A percentile compares a stretch with the other conserved stretches of the same genome.
phyloP scores from a whole-genome alignment of 2,888 invertebrate species.

The Minunthozetes semirufus region DNA sequence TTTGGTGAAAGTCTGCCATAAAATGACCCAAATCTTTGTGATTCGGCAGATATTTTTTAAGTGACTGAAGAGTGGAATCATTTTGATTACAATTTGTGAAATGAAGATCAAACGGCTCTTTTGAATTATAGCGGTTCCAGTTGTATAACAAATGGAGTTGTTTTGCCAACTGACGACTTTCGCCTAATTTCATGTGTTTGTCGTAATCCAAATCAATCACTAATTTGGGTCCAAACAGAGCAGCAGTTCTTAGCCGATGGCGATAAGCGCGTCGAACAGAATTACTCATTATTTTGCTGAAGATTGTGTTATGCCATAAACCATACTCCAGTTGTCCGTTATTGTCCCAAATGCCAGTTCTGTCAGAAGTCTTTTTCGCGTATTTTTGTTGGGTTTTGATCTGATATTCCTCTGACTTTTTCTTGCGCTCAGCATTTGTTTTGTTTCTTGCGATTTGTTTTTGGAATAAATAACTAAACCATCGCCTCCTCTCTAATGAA shows the following conservation, averaged over 20 bases:
- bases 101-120: constrained; percentile 71
- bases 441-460: constrained; percentile 10
- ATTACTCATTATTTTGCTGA: background rate
- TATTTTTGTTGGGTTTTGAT: too few relatives aligned
- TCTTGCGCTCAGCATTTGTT: background rate
- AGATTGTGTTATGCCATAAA: constrained; percentile 33
- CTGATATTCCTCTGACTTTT: background rate
- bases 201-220: constrained; percentile 79
- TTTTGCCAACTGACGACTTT: constrained; percentile 66
- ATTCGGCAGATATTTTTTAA: background rate
- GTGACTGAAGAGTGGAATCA: background rate
- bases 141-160: constrained; percentile 52
- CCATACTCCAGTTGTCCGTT: background rate
- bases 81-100: constrained; percentile 46
- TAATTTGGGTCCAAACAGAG: constrained; percentile 48
- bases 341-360: background rate
- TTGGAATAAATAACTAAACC: constrained; percentile 3
- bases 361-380: background rate
- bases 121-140: constrained; percentile 48
- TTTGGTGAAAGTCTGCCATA: constrained; percentile 43
- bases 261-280: background rate
- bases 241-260: background rate
- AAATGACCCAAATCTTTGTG: background rate
- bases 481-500: background rate
- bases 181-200: constrained; percentile 63